Evolutionary conservation across 2,113 vertebrate species (phyloP).

Genomic region (Leuciscus idus): DNA sequence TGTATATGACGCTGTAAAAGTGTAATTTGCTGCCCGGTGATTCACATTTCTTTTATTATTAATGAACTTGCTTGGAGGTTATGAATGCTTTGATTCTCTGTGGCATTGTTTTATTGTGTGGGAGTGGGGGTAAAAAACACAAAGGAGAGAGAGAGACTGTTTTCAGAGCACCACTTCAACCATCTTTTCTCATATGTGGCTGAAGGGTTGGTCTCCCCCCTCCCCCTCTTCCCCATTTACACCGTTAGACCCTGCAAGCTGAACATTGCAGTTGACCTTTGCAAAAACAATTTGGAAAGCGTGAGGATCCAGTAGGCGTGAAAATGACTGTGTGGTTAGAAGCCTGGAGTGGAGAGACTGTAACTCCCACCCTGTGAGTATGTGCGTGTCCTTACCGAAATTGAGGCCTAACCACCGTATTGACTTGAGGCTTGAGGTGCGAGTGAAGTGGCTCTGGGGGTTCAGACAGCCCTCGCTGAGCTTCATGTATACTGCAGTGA

Average conservation of each 20-base stretch:
- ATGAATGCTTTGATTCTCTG: constrained; percentile 16
- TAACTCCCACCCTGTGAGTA: constrained; percentile 34
- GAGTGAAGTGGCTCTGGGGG: constrained; percentile 24
- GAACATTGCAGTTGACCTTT: constrained; percentile 70
- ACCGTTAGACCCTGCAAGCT: constrained; percentile 58
- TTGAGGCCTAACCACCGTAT: constrained; percentile 21
- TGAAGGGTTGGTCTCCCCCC: constrained; percentile 55
- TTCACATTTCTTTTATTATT: constrained; percentile 27
- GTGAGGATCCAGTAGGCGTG: constrained; percentile 48
- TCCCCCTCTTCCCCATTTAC: constrained; percentile 58
- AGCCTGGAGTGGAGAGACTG: constrained; percentile 39
- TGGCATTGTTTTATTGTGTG: constrained; percentile 15
- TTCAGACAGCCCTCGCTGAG: constrained; percentile 19
- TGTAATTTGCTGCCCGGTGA: background rate
- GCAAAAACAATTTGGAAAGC: constrained; percentile 60
- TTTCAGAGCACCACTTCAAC: background rate
- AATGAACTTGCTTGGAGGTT: constrained; percentile 27
- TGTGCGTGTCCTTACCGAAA: background rate
- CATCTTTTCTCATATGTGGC: background rate
- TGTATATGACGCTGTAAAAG: constrained; percentile 22
- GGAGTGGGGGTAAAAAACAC: background rate
- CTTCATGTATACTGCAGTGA: constrained; percentile 36
- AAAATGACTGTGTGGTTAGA: constrained; percentile 53
- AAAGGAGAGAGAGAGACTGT: background rate
- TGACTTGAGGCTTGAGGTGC: constrained; percentile 23